phyloP scores from a whole-genome alignment of 23 tunicate genomes.

The Diplosoma virens region DNA sequence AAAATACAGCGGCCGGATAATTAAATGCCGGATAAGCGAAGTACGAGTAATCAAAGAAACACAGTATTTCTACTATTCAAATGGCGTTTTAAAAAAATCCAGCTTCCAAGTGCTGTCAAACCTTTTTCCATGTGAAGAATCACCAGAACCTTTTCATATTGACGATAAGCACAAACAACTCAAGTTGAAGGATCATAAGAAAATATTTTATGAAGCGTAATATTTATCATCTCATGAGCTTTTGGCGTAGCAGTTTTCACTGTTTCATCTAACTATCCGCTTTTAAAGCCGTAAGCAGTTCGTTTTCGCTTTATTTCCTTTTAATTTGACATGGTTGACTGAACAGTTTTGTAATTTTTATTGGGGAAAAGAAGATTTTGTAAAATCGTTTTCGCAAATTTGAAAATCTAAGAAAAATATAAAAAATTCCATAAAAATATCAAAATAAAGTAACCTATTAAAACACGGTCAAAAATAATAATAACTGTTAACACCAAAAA shows the following conservation, averaged over 20 bases:
- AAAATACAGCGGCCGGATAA: too few species aligned
- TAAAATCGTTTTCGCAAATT: background rate
- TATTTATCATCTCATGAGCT: too few species aligned
- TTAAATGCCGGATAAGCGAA: too few species aligned
- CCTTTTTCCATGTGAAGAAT: background rate
- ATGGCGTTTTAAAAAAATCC: background rate
- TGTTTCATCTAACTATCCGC: background rate
- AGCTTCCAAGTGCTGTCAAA: background rate
- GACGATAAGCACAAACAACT: background rate
- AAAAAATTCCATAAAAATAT: too few species aligned
- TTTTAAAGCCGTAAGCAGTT: background rate
- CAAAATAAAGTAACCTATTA: too few species aligned
- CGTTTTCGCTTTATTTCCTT: background rate
- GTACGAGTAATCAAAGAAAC: too few species aligned
- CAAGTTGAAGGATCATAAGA: background rate
- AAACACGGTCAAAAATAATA: too few species aligned
- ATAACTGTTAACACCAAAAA: too few species aligned
- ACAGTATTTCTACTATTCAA: background rate
- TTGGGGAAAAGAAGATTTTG: background rate
- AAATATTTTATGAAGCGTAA: too few species aligned
- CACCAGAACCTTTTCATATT: background rate
- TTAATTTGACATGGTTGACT: background rate
- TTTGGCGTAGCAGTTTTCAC: too few species aligned
- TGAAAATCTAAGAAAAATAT: background rate
- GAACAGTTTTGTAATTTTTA: background rate